Conservation (phyloP, 2,113 vertebrate species). For the Pangasianodon hypophthalmus region DNA sequence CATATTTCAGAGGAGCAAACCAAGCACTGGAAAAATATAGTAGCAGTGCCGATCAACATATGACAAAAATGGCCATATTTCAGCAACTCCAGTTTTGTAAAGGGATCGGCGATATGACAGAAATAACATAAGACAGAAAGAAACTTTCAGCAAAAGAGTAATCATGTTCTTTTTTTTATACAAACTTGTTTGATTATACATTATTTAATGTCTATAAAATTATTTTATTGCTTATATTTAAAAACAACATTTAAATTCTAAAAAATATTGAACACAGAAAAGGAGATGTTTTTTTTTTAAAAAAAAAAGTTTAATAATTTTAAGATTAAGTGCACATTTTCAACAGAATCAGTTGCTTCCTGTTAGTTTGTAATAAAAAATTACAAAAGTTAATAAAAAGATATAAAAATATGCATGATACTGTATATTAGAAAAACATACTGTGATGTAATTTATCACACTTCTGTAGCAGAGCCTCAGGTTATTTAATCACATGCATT, state of each 20-base stretch:
- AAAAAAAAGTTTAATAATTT: too few species aligned
- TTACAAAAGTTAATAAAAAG: neutral
- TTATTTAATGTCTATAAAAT: neutral
- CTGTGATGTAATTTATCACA: neutral
- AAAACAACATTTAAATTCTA: neutral
- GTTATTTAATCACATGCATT: neutral
- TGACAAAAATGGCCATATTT: neutral
- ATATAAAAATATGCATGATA: neutral
- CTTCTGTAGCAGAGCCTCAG: too few species aligned
- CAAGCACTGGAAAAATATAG: neutral
- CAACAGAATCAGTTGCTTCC: too few species aligned
- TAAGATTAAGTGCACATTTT: neutral
- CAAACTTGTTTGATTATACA: too few species aligned
- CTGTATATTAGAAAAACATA: neutral
- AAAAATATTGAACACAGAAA: neutral
- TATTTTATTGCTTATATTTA: neutral
- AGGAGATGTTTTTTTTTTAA: too few species aligned
- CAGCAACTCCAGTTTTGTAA: neutral
- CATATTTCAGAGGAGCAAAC: neutral
- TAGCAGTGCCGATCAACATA: neutral
- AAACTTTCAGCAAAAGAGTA: neutral
- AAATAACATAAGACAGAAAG: neutral
- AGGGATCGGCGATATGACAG: neutral
- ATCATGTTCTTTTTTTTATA: too few species aligned
- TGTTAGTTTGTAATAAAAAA: neutral